Base-by-base conservation (phyloP, 2,888 invertebrate species). In the Pomacea canaliculata region DNA sequence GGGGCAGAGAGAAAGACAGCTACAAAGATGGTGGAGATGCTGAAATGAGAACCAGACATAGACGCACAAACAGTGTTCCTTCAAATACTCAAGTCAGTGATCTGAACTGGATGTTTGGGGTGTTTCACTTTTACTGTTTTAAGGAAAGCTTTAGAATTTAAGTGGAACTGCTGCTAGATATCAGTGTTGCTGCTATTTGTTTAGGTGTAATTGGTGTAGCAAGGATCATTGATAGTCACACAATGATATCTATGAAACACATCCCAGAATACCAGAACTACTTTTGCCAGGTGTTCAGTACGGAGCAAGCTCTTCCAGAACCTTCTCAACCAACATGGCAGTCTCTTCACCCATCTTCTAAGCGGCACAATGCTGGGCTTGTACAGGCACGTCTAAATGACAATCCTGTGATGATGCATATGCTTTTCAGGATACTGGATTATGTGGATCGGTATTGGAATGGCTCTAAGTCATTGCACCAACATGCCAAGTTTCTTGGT, bases 371-470 rank as follows among this genome's bases (percentile, higher is more conserved):
- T 59, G 69, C 70, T n/a, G 69, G 62, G 12, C 49, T 74, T 67
- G 62, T 79, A 63, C 71, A 79, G 71, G n/a, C 56, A 10, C 49
- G 75, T 16, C 70, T 79, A 49, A 75, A 77, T 27, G 82, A 85
- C 71, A 82, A 77, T n/a, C 83, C 85, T 4, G 76, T 78, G 13
- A 78, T 80, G 16, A 80, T 79, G 60, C 80, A 82, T 12, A 81
- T 88, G 70, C 83, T 89, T 16, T 82, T 83, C 72, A 81, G 83
- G 68, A 62, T 91, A 46, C 80, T 88, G 46, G 89, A 88, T 76
- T 80, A 90, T 19, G 90, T 89, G 7, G 91, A 91, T 79, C 82
- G 88, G 73, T 90, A 91, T 79, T 91, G 91, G 91, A 91, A 90
- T 82, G 91, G 91, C 0, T 83, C 89, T 23, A 88, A 88, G 77